A percentile compares a stretch with the other conserved stretches of the same genome.
Evolutionary conservation across 2,888 invertebrate genomes (phyloP).

Genomic region (Brachypterus glaber): DNA sequence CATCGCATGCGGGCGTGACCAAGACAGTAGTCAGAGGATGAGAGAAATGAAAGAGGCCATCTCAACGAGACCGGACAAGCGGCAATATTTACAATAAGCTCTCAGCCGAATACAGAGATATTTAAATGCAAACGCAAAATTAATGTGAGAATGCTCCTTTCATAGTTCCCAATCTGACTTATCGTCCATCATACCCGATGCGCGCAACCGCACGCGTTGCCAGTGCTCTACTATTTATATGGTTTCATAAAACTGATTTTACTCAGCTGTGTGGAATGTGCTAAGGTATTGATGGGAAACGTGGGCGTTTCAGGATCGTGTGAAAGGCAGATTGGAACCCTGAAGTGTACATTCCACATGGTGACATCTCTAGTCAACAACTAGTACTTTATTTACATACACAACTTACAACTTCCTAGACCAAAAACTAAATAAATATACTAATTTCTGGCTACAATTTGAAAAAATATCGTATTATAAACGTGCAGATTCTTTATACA

Average conservation of each 20-base stretch:
- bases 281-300: conserved; percentile 25
- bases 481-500: conserved; percentile 37
- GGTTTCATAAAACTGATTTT: conserved; percentile 2
- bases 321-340: conserved; percentile 53
- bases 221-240: conserved; percentile 16
- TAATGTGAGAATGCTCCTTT: conserved; percentile 66
- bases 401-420: conserved; percentile 17
- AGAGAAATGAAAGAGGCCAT: conserved; percentile 42
- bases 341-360: conserved; percentile 55
- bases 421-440: conserved; percentile 18
- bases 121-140: conserved; percentile 33
- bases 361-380: conserved; percentile 27
- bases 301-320: conserved; percentile 23
- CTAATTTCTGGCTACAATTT: conserved; percentile 16
- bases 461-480: conserved; percentile 23
- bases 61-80: conserved; percentile 42
- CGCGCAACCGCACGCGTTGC: conserved; percentile 25
- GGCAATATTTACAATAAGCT: conserved; percentile 51
- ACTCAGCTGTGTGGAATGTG: conserved; percentile 34
- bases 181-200: conserved; percentile 36
- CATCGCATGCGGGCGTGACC: conserved; percentile 52
- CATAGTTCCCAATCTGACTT: conserved; percentile 69
- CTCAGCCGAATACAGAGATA: conserved; percentile 29
- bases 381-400: conserved; percentile 33
- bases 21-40: conserved; percentile 41